Conservation (phyloP, 2,113 vertebrate genomes). For the Eleginops maclovinus region DNA sequence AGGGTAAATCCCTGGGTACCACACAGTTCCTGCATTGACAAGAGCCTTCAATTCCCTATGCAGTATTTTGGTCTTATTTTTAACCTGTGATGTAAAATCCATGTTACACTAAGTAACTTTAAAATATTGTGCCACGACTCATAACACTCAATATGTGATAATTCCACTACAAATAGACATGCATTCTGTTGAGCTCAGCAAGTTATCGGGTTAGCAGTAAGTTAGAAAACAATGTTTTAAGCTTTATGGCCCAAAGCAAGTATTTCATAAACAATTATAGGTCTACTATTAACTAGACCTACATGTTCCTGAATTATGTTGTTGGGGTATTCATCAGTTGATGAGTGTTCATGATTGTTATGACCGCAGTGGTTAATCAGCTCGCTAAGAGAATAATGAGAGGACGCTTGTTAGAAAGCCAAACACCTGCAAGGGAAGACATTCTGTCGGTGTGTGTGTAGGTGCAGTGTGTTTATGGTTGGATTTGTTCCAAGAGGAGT, state of each 20-base stretch:
- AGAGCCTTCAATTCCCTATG: constrained; percentile 47
- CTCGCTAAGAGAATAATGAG: constrained; percentile 78
- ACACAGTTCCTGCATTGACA: constrained; percentile 48
- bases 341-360: constrained; percentile 66
- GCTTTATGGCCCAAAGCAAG: constrained; percentile 21
- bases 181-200: neutral
- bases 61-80: constrained; percentile 57
- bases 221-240: neutral
- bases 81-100: constrained; percentile 60
- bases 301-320: constrained; percentile 57
- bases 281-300: constrained; percentile 36
- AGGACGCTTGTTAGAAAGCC: constrained; percentile 68
- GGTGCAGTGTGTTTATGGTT: constrained; percentile 40
- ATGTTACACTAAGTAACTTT: constrained; percentile 40
- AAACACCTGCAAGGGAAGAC: constrained; percentile 78
- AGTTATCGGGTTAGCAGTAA: neutral
- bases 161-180: neutral
- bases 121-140: constrained; percentile 19
- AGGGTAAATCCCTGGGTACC: constrained; percentile 63
- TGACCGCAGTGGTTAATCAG: constrained; percentile 68
- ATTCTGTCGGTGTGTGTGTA: constrained; percentile 42
- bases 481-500: constrained; percentile 61
- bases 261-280: constrained; percentile 26
- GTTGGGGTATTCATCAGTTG: constrained; percentile 65
- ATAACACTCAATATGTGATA: neutral